Base-by-base conservation (phyloP, 2,113 vertebrate species). In the Nyctereutes procyonoides region DNA sequence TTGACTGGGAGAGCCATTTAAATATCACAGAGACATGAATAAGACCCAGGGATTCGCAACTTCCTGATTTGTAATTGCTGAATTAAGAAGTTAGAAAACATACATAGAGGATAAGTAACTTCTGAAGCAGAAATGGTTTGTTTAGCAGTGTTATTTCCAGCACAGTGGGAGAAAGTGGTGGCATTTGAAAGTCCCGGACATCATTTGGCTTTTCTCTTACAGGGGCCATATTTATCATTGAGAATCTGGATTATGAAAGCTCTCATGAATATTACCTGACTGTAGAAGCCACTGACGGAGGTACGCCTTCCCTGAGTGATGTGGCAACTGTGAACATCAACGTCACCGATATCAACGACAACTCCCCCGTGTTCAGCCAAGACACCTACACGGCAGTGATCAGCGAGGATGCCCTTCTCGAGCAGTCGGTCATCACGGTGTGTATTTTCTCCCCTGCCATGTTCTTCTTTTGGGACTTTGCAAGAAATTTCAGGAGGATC, bases 241-340 rank as follows among this genome's bases (percentile, higher is more conserved):
- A 99, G 95, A 98, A 93, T 4, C 97, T 99, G 99, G 99, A 99
- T 98, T 99, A 99, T 26, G 99, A 99, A 98, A 98, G 95, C 28
- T 99, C 99, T 87, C 99, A 99, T n/a, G 99, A 99, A 63, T 99
- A 99, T 98, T 99, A 99, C 98, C 98, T 99, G 97, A 99, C 99
- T 0, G 97, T 99, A 14, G 99, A 99, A 98, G 99, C 99, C 82
- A 99, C 99, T 13, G 99, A 99, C 74, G 99, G 99, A 32, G 99
- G 99, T 90, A 99, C 99, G 0, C 99, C 99, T 3, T 99, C 99
- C 0, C 97, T 99, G 65, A 99, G 99, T 48, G 99, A 99, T 92
- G 99, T 99, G 92, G 99, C 99, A 8, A 99, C 99, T 0, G 99
- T 99, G 97, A 99, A 99, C 98, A 98, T 99, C 96, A 99, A 99